Base-by-base conservation (phyloP, 1,140 invertebrate genomes). In the Drosophila elegans region DNA sequence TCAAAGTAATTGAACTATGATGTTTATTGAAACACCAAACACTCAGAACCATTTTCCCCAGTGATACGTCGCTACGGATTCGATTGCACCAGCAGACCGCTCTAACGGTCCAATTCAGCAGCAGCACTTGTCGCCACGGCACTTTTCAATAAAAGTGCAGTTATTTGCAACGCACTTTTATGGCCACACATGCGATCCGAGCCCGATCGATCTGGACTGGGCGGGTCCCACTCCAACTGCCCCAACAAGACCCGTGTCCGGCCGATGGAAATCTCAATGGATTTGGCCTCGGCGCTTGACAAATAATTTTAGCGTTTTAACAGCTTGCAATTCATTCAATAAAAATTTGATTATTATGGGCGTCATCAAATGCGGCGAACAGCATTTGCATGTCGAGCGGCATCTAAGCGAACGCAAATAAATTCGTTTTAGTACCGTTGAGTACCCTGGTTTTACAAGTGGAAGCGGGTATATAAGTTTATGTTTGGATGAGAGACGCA, bases 101-200 rank as follows among this genome's bases (percentile, higher is more conserved):
- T 73, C 64, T 86, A 85, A 86, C 82, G 68, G 81, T 55, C 44
- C 52, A 52, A 71, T 51, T 51, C 67, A 49, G 38, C 66, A 3
- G 68, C 16, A 4, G 55, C 68, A 59, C 67, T 67, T 46, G 66
- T 13, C 64, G 51, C 44, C 13, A 25, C 67, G 42, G 32, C 49
- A 52, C 64, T 59, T 41, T 59, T 80, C 80, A 84, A 83, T 83
- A 72, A 76, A 81, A 67, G 83, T 78, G 67, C 83, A 84, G 83
- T 84, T 89, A 89, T 84, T 77, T 79, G 71, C 84, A 88, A 89
- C 84, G 83, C 83, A 84, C 84, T 83, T 88, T 88, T 83, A 88
- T 83, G 83, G 72, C 83, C 83, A 88, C 82, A 83, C 75, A 82
- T 32, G 60, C 59, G 44, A 59, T 59, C 38, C 38, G 29, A 42